Conservation (phyloP, 1,140 invertebrate species). For the Liolophura sinensis region DNA sequence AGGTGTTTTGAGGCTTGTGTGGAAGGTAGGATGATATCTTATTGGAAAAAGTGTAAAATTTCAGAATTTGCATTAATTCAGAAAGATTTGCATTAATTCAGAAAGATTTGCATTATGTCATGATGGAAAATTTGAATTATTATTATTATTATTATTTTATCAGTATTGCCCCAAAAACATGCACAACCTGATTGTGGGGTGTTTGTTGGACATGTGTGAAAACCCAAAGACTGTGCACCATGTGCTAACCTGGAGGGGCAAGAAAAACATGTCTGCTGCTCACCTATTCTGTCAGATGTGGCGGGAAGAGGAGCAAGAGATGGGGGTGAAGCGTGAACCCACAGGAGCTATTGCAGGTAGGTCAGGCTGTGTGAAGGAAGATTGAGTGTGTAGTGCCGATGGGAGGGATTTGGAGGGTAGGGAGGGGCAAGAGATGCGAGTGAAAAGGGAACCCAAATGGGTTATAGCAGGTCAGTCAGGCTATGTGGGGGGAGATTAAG, state of each 20-base stretch:
- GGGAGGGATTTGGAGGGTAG: too few relatives aligned
- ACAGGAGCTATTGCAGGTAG: constrained; percentile 50
- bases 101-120: too few relatives aligned
- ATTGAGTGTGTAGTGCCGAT: not conserved
- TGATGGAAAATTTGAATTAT: not conserved
- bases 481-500: too few relatives aligned
- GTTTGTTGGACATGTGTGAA: constrained; percentile 56
- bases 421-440: too few relatives aligned
- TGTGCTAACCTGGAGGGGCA: constrained; percentile 54
- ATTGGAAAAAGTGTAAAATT: too few relatives aligned
- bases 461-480: too few relatives aligned
- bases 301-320: constrained; percentile 55
- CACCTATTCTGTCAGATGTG: constrained; percentile 59
- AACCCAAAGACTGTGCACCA: constrained; percentile 56
- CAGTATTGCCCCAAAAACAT: constrained; percentile 54
- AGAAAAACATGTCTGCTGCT: constrained; percentile 45
- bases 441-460: too few relatives aligned
- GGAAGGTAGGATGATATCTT: too few relatives aligned
- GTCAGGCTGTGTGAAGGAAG: not conserved
- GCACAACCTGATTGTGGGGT: constrained; percentile 57
- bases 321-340: constrained; percentile 49
- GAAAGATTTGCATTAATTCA: too few relatives aligned
- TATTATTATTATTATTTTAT: constrained; percentile 5
- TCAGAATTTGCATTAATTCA: too few relatives aligned
- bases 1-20: too few relatives aligned